Conservation (phyloP, 2,888 invertebrate genomes). For the Pogonocherus hispidulus region DNA sequence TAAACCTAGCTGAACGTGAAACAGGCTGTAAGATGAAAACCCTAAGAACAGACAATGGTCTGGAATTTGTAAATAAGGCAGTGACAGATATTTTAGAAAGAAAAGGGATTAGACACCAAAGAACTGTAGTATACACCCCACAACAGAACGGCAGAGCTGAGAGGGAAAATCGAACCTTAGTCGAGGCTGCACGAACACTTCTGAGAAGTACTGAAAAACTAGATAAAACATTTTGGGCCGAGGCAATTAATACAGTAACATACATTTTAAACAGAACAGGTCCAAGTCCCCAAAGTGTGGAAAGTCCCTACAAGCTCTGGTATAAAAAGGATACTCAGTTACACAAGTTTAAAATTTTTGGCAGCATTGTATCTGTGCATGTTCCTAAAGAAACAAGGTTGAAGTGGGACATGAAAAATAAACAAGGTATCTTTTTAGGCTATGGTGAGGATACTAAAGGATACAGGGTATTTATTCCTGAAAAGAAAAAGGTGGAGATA, state of each 20-base stretch:
- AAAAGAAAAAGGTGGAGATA: conserved; percentile 41
- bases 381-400: conserved; percentile 59
- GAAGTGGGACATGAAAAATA: conserved; percentile 60
- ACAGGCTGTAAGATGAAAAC: conserved; percentile 51
- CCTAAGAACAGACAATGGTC: conserved; percentile 56
- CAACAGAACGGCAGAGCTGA: conserved; percentile 57
- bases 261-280: conserved; percentile 47
- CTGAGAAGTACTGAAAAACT: neutral
- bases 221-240: conserved; percentile 56
- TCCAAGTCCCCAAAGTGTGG: conserved; percentile 33
- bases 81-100: conserved; percentile 45
- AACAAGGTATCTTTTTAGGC: conserved; percentile 60
- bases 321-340: conserved; percentile 58
- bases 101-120: conserved; percentile 56
- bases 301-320: conserved; percentile 63
- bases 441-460: conserved; percentile 56
- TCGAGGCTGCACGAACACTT: conserved; percentile 20
- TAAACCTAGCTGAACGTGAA: conserved; percentile 50
- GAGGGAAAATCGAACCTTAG: conserved; percentile 56
- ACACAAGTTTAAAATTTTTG: conserved; percentile 61
- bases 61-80: conserved; percentile 54
- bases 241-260: conserved; percentile 55
- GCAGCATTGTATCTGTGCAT: conserved; percentile 58
- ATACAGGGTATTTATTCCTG: conserved; percentile 43
- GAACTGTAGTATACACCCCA: conserved; percentile 57